These are phyloP conservation scores for Nomada hirtipes DNA, from an alignment of 2,888 invertebrate genomes.

Conservation along the genomic window DNA sequence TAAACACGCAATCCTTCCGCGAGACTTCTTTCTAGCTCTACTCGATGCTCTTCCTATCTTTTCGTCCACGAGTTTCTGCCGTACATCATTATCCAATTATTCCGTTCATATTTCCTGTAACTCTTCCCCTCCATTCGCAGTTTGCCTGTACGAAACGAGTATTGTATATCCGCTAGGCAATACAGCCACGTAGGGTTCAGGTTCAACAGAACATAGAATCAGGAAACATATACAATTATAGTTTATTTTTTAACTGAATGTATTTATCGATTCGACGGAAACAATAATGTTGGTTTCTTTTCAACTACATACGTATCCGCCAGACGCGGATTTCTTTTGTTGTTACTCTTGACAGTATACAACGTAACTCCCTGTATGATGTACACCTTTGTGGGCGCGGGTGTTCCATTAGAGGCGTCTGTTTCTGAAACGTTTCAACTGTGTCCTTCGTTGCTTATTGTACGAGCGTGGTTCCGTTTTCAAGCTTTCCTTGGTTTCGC, in stretches of 20 bases:
- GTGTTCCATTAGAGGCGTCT: conserved; percentile 5
- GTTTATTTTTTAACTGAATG: background rate
- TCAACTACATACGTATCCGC: background rate
- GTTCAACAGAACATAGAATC: too few species aligned
- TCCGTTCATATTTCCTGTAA: too few species aligned
- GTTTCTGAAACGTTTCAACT: conserved; percentile 15
- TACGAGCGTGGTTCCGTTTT: background rate
- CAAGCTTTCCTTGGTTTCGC: background rate
- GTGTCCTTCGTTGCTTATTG: background rate
- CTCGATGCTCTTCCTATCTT: too few species aligned
- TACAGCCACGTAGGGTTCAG: too few species aligned
- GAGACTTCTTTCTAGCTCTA: too few species aligned
- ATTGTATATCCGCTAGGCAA: too few species aligned
- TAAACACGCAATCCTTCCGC: too few species aligned
- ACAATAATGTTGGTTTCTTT: background rate
- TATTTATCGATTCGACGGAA: background rate
- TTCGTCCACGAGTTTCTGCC: too few species aligned
- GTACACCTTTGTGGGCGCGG: background rate
- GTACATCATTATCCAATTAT: too few species aligned
- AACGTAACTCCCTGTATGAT: background rate
- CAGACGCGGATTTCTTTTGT: background rate
- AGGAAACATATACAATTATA: too few species aligned
- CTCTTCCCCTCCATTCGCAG: too few species aligned
- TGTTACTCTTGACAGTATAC: background rate
- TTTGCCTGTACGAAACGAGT: too few species aligned